These are phyloP conservation scores for Balanococcus diminutus DNA, from an alignment of 2,888 invertebrate species.

Conservation along the genomic window DNA sequence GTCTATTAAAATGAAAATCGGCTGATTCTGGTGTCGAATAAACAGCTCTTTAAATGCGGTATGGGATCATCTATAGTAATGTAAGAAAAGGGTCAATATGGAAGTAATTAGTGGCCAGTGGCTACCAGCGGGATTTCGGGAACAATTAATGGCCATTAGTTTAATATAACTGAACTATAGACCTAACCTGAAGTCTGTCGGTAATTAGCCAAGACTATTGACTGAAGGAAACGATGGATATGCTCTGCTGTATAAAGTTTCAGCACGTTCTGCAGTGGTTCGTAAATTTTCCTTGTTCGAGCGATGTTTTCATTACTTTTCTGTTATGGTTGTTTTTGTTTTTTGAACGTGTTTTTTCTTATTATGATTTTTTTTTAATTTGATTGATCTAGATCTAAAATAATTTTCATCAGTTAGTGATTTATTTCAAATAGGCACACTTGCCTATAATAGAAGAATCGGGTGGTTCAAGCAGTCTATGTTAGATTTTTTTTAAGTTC, in stretches of 20 bases:
- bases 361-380: too few species aligned
- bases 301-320: not conserved
- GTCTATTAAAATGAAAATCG: slow-evolving; percentile 48
- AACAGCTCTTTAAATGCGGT: slow-evolving; percentile 51
- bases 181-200: slow-evolving; percentile 53
- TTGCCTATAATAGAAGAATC: too few species aligned
- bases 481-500: too few species aligned
- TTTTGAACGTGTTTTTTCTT: not conserved
- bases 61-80: slow-evolving; percentile 49
- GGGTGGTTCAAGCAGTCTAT: too few species aligned
- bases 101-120: slow-evolving; percentile 53
- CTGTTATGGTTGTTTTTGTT: too few species aligned
- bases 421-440: too few species aligned
- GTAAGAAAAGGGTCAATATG: slow-evolving; percentile 54
- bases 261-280: slow-evolving; percentile 51
- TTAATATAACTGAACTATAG: slow-evolving; percentile 44
- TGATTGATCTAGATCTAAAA: too few species aligned
- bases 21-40: slow-evolving; percentile 50
- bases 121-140: slow-evolving; percentile 52
- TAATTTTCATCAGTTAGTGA: too few species aligned
- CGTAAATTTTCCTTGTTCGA: not conserved
- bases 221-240: slow-evolving; percentile 53
- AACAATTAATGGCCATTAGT: slow-evolving; percentile 54
- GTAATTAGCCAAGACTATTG: slow-evolving; percentile 54
- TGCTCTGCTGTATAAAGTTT: slow-evolving; percentile 44